Evolutionary conservation across 2,888 invertebrate genomes (phyloP).

Genomic region (Spialia ferax): DNA sequence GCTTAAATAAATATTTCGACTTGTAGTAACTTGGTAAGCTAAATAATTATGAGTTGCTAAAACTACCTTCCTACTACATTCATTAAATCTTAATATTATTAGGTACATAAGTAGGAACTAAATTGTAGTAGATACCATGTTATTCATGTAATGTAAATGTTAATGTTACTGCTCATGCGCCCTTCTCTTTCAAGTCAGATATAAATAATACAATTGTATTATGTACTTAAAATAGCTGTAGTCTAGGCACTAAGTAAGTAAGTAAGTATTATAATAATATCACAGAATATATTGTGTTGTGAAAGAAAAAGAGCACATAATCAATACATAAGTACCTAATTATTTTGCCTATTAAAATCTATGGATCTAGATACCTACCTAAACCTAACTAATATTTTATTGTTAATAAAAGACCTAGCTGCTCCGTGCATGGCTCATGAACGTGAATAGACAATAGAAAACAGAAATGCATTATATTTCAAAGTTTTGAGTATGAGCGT

Average conservation of each 20-base stretch:
- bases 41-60: no score
- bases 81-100: background rate
- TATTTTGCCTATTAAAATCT: no score
- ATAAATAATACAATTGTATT: conserved; percentile 46
- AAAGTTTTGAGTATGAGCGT: conserved; percentile 5
- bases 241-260: background rate
- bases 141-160: conserved; percentile 53
- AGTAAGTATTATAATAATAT: no score
- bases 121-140: background rate
- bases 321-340: no score
- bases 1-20: no score
- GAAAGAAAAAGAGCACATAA: no score
- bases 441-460: conserved; percentile 21
- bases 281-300: no score
- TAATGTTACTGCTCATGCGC: conserved; percentile 55
- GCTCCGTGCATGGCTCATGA: background rate
- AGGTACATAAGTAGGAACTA: background rate
- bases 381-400: no score
- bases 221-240: background rate
- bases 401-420: no score
- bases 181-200: conserved; percentile 52
- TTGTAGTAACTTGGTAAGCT: no score
- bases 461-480: conserved; percentile 55
- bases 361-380: no score
- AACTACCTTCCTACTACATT: no score